Evolutionary conservation across 1,140 invertebrate genomes (phyloP), one percentile per base, ranked within the genome.

Genomic region (Conopomorpha cramerella): DNA sequence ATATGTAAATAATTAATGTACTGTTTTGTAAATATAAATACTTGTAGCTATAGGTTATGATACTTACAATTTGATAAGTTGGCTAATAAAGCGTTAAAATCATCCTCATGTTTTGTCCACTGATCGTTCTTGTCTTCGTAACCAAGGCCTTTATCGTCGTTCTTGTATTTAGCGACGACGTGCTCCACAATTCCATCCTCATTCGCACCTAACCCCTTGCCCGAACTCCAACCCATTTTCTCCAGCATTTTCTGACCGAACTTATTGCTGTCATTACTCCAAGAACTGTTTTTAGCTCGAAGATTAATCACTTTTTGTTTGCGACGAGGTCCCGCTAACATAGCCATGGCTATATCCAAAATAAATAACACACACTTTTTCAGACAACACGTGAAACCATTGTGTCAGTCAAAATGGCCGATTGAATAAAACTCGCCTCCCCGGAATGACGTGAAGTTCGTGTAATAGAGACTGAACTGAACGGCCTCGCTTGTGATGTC

Each of bases 201-300:
- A 11, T 92, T 87, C 3, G 81, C 83, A 36, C 95, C 95, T 16
- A 98, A 82, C 30, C 95, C 95, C 77, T 90, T 91, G 1, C 94
- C 95, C 46, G 83, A 81, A 1, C 80, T 79, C 95, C 95, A 98
- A 7, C 95, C 95, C 92, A 96, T 95, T 79, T 93, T 95, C 59
- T 95, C 91, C 52, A 97, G 64, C 82, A 97, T 84, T 65, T 87
- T 90, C 44, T 92, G 90, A 0, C 93, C 93, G 78, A 93, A 93
- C 55, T 92, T 93, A 33, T 78, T 85, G 1, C 79, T 73, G 81
- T 94, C 89, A 50, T 73, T 63, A 38, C 71, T 78, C 77, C 77
- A 79, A 0, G 55, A 61, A 45, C 55, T 79, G 34, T 74, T 79
- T 43, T 78, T 77, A 34, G 68, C 71, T 30, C 77, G 61, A 31